These are phyloP conservation scores for Phymorhynchus buccinoides DNA, from an alignment of 1,140 invertebrate species.

Conservation along the genomic window DNA sequence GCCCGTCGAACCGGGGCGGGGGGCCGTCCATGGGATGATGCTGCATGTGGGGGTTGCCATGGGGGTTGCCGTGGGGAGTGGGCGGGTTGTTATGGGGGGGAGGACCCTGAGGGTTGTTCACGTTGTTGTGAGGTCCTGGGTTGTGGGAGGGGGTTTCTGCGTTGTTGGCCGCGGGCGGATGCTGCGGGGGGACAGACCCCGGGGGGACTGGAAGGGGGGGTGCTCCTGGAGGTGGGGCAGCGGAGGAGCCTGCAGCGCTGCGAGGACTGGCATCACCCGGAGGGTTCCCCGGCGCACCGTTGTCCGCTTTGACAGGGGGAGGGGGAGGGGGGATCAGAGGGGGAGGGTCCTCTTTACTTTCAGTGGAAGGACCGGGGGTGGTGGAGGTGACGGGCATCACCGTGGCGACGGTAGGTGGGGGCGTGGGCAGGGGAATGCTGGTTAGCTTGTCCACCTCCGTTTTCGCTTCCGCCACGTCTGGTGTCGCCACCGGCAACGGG, in stretches of 20 bases:
- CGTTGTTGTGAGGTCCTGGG: conserved; percentile 17
- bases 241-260: background rate
- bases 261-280: background rate
- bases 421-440: conserved; percentile 46
- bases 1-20: conserved; percentile 24
- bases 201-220: background rate
- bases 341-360: background rate
- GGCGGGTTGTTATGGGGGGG: background rate
- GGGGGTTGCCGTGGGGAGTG: conserved; percentile 27
- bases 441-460: conserved; percentile 35
- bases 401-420: conserved; percentile 24
- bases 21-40: conserved; percentile 34
- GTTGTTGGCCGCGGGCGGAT: background rate
- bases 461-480: background rate
- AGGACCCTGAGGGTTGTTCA: no score
- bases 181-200: background rate
- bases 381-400: conserved; percentile 18
- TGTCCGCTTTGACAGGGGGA: conserved; percentile 15
- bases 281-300: background rate
- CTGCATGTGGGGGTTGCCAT: conserved; percentile 36
- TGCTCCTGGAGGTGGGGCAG: background rate
- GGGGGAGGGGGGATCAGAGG: conserved; percentile 20
- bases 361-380: background rate
- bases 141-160: background rate
- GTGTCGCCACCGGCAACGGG: conserved; percentile 3